Conservation (phyloP, 1,140 invertebrate genomes). For the Drosophila quadrilineata region DNA sequence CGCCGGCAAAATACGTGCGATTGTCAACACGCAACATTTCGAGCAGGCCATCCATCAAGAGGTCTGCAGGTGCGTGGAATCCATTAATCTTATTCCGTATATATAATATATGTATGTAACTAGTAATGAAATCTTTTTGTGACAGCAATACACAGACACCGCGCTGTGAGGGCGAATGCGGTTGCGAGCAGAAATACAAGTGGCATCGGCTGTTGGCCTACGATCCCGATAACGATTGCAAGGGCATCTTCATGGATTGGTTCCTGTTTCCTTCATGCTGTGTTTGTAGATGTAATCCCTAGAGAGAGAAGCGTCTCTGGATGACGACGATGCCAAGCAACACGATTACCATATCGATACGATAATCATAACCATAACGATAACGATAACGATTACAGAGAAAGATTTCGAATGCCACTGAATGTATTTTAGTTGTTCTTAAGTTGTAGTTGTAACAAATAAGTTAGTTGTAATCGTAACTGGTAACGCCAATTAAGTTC, state of each 20-base stretch:
- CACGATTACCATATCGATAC: background rate
- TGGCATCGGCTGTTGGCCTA: slow-evolving; percentile 95
- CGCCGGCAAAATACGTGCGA: slow-evolving; percentile 93
- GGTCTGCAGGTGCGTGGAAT: slow-evolving; percentile 90
- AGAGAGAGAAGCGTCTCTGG: slow-evolving; percentile 29
- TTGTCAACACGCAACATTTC: slow-evolving; percentile 96
- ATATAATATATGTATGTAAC: background rate
- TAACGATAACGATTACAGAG: slow-evolving; percentile 25
- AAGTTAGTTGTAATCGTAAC: slow-evolving; percentile 31
- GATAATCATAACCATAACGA: background rate
- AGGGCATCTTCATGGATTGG: slow-evolving; percentile 98
- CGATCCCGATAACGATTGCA: slow-evolving; percentile 95
- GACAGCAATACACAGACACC: slow-evolving; percentile 89
- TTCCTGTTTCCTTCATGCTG: slow-evolving; percentile 97
- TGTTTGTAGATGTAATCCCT: slow-evolving; percentile 90
- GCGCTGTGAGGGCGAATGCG: slow-evolving; percentile 91
- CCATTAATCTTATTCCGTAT: background rate
- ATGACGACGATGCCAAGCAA: background rate
- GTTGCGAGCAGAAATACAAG: slow-evolving; percentile 95
- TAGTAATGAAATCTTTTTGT: background rate
- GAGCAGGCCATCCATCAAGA: slow-evolving; percentile 97
- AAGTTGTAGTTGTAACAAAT: slow-evolving; percentile 50
- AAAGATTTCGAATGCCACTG: slow-evolving; percentile 64
- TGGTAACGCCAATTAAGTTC: slow-evolving; percentile 36
- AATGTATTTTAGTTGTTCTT: slow-evolving; percentile 78